Evolutionary conservation across 2,113 vertebrate genomes (phyloP).

Genomic region (Vulpes ferrilata): DNA sequence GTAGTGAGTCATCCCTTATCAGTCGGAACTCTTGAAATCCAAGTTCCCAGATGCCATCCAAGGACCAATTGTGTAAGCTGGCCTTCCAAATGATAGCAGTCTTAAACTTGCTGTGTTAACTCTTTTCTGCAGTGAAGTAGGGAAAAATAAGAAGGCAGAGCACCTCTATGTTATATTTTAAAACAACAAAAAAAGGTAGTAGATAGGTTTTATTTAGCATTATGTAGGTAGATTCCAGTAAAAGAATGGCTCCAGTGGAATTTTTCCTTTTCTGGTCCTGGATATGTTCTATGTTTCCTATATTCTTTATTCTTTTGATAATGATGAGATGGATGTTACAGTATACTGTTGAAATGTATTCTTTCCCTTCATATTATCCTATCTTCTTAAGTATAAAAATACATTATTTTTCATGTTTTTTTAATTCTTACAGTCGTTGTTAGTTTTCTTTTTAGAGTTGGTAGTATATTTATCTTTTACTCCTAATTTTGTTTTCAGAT

Average conservation of each 20-base stretch:
- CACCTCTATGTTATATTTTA: background rate
- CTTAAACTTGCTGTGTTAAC: background rate
- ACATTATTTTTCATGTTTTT: background rate
- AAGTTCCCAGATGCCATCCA: background rate
- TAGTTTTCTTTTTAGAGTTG: conserved; percentile 23
- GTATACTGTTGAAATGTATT: background rate
- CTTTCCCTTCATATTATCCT: background rate
- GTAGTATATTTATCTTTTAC: background rate
- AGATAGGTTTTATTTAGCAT: background rate
- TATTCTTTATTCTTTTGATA: background rate
- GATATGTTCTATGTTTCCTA: background rate
- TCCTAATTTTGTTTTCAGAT: background rate
- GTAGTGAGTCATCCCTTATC: background rate
- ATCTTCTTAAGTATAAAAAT: background rate
- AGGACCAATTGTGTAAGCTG: background rate
- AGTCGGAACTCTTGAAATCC: background rate
- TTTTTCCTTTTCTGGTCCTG: background rate
- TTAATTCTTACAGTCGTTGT: background rate
- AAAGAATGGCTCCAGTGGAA: background rate
- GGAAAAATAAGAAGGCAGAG: background rate
- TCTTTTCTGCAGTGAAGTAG: background rate
- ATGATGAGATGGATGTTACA: background rate
- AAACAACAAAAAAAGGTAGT: background rate
- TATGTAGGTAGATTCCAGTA: background rate
- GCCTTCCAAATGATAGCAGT: background rate